Evolutionary conservation across 2,797 vertebrate genomes (phyloP).

Genomic region (Gymnoscopelus braueri): DNA sequence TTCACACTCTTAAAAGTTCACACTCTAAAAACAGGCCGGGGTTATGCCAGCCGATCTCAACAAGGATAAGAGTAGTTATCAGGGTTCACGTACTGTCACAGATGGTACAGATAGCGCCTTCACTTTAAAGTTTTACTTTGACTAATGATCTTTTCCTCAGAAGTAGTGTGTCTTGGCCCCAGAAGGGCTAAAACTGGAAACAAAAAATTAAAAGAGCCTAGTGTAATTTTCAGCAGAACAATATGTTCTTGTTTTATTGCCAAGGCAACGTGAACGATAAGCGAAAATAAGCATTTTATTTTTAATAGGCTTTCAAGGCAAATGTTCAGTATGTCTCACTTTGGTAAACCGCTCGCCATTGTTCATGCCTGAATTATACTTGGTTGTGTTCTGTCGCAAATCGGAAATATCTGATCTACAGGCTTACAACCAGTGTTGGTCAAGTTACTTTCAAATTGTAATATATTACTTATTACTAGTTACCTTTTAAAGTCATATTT

Average conservation of each 20-base stretch:
- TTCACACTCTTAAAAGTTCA: no score
- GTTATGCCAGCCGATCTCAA: not conserved
- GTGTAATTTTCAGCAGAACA: constrained; percentile 23
- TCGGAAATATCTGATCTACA: not conserved
- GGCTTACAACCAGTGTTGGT: no score
- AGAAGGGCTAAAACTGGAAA: constrained; percentile 12
- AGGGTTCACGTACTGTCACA: not conserved
- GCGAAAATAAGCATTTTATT: constrained; percentile 20
- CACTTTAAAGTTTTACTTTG: not conserved
- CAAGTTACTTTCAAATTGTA: no score
- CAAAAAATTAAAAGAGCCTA: constrained; percentile 6
- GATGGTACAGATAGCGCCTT: not conserved
- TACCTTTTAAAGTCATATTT: no score
- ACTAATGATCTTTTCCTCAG: constrained; percentile 4
- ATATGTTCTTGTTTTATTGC: constrained; percentile 32
- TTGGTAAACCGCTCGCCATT: not conserved
- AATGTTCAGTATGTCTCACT: constrained; percentile 1
- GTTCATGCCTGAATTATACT: not conserved
- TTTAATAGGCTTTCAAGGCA: constrained; percentile 12
- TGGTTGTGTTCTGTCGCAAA: not conserved
- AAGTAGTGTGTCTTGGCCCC: constrained; percentile 5
- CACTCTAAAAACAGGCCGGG: no score
- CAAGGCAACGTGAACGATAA: constrained; percentile 32
- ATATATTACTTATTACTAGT: no score
- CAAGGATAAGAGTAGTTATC: not conserved